A percentile compares a stretch with the other conserved stretches of the same genome.
Conservation (phyloP, 1,140 invertebrate genomes). For the Ceratosolen fusciceps region DNA sequence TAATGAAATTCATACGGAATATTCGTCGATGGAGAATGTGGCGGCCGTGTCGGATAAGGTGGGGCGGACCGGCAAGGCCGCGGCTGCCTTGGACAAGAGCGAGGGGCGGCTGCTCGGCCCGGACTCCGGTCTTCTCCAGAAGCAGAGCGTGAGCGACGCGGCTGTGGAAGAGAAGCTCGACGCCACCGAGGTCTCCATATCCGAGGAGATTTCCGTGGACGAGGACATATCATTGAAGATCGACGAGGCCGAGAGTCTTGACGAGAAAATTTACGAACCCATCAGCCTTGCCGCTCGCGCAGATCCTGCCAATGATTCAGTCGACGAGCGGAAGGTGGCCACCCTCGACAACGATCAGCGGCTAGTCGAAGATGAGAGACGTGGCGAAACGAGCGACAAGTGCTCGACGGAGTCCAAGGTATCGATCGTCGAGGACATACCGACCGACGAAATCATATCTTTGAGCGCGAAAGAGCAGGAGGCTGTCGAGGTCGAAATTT, state of each 20-base stretch:
- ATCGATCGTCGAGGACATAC: background rate
- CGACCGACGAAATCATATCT: background rate
- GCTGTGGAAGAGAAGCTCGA: slow-evolving; percentile 41
- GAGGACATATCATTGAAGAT: background rate
- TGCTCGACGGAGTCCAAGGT: background rate
- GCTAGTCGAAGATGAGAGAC: too few relatives aligned
- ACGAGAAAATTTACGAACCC: background rate
- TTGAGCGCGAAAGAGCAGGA: slow-evolving; percentile 25
- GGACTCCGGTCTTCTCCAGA: too few relatives aligned
- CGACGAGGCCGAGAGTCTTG: background rate
- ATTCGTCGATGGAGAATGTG: too few relatives aligned
- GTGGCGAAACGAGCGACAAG: background rate
- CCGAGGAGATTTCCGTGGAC: background rate
- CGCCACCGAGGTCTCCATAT: slow-evolving; percentile 42
- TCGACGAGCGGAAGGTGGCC: too few relatives aligned
- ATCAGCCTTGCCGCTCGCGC: background rate
- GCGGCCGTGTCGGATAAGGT: too few relatives aligned
- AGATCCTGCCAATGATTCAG: too few relatives aligned
- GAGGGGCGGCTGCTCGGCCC: too few relatives aligned
- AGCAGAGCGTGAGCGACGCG: slow-evolving; percentile 16
- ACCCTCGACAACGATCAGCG: too few relatives aligned
- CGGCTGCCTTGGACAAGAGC: too few relatives aligned
- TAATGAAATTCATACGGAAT: slow-evolving; percentile 9
- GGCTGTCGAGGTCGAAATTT: slow-evolving; percentile 17
- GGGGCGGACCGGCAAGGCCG: too few relatives aligned